phyloP scores from a whole-genome alignment of 1,140 invertebrate genomes.

The Muscidifurax raptorellus region DNA sequence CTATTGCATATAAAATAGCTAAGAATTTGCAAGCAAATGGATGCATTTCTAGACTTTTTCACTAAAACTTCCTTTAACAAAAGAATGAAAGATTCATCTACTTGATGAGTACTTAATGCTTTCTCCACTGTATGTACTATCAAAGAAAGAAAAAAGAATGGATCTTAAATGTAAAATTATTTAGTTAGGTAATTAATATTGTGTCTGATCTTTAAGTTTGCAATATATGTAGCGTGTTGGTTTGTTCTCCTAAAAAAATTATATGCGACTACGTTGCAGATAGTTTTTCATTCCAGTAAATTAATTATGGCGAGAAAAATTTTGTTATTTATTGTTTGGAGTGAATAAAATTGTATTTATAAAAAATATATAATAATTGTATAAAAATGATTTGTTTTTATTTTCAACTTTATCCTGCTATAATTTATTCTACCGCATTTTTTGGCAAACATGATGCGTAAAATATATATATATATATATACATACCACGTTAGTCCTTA shows the following conservation, averaged over 20 bases:
- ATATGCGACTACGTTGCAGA: slow-evolving; percentile 16
- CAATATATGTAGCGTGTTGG: slow-evolving; percentile 29
- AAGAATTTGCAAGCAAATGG: not conserved
- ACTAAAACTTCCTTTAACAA: slow-evolving; percentile 32
- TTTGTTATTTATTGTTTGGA: slow-evolving; percentile 60
- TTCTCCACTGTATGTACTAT: slow-evolving; percentile 25
- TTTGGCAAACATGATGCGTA: not conserved
- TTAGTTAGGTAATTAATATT: slow-evolving; percentile 39
- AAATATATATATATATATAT: too few species aligned
- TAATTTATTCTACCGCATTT: not conserved
- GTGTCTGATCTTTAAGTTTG: slow-evolving; percentile 35
- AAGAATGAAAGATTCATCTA: slow-evolving; percentile 15
- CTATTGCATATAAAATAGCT: slow-evolving; percentile 30
- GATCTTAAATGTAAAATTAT: slow-evolving; percentile 27
- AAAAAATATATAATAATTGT: slow-evolving; percentile 42
- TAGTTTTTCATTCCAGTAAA: slow-evolving; percentile 48
- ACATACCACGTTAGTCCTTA: not conserved
- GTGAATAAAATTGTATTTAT: slow-evolving; percentile 60
- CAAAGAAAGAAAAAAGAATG: slow-evolving; percentile 12
- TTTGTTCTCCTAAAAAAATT: slow-evolving; percentile 38
- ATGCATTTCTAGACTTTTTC: slow-evolving; percentile 16
- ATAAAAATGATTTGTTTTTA: not conserved
- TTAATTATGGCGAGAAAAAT: slow-evolving; percentile 49
- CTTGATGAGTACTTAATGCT: slow-evolving; percentile 12
- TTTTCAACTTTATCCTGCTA: not conserved